phyloP scores from a whole-genome alignment of 2,888 invertebrate genomes.

The Chloroclystis v-ata region DNA sequence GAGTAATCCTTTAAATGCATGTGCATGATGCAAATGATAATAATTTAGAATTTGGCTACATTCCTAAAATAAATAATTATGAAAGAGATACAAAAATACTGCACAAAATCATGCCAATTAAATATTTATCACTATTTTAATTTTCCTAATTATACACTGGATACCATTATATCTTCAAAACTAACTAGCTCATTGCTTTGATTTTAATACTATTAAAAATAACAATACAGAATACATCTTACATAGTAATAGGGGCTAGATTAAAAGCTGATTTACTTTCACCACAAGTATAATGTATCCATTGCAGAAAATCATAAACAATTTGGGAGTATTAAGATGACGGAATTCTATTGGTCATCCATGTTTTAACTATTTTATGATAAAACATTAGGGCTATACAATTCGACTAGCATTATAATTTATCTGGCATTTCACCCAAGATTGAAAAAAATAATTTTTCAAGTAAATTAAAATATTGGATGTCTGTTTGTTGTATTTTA shows the following conservation, averaged over 20 bases:
- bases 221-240: constrained; percentile 10
- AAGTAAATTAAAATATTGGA: too few species aligned
- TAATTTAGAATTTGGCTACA: constrained; percentile 5
- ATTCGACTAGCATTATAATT: too few species aligned
- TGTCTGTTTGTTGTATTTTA: too few species aligned
- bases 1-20: constrained; percentile 17
- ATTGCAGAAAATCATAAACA: too few species aligned
- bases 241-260: constrained; percentile 5
- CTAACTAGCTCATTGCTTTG: constrained; percentile 18
- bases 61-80: constrained; percentile 26
- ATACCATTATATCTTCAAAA: constrained; percentile 28
- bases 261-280: too few species aligned
- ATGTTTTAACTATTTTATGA: too few species aligned
- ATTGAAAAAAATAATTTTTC: too few species aligned
- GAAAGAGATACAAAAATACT: constrained; percentile 34
- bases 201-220: constrained; percentile 26
- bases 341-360: too few species aligned
- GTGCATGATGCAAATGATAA: neutral
- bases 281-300: too few species aligned
- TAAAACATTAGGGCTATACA: too few species aligned
- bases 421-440: too few species aligned
- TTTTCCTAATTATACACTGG: constrained; percentile 36
- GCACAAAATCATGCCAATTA: constrained; percentile 36
- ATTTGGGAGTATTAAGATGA: too few species aligned
- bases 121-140: constrained; percentile 43